Evolutionary conservation across 2,113 vertebrate genomes (phyloP).

Genomic region (Seriola rivoliana): DNA sequence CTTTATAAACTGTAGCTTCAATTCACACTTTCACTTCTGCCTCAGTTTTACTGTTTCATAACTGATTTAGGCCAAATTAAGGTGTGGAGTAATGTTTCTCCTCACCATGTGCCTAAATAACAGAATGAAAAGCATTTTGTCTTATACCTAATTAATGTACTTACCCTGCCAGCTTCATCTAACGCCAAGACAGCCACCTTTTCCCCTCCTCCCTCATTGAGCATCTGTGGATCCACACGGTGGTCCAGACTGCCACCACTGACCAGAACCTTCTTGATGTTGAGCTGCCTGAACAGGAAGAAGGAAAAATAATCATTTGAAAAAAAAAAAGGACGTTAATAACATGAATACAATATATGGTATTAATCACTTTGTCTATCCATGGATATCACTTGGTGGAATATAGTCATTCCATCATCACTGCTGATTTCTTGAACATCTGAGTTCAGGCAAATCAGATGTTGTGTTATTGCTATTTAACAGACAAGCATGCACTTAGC

Average conservation of each 20-base stretch:
- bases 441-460: not conserved
- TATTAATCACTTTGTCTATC: not conserved
- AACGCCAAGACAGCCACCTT: slow-evolving; percentile 90
- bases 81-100: not conserved
- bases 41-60: not conserved
- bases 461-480: not conserved
- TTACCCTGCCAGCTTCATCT: slow-evolving; percentile 95
- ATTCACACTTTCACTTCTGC: not conserved
- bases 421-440: not conserved
- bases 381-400: not conserved
- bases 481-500: not conserved
- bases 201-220: slow-evolving; percentile 91
- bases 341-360: not conserved
- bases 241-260: slow-evolving; percentile 93
- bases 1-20: slow-evolving; percentile 12
- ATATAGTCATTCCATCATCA: not conserved
- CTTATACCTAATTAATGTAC: slow-evolving; percentile 47
- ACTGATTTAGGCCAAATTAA: not conserved
- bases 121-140: not conserved
- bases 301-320: slow-evolving; percentile 1
- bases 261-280: slow-evolving; percentile 95
- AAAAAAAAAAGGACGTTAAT: not conserved
- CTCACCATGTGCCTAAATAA: not conserved
- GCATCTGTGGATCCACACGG: slow-evolving; percentile 90
- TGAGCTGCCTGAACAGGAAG: slow-evolving; percentile 88